These are phyloP conservation scores for Eupithecia insigniata DNA, from an alignment of 2,888 invertebrate genomes.

Conservation along the genomic window DNA sequence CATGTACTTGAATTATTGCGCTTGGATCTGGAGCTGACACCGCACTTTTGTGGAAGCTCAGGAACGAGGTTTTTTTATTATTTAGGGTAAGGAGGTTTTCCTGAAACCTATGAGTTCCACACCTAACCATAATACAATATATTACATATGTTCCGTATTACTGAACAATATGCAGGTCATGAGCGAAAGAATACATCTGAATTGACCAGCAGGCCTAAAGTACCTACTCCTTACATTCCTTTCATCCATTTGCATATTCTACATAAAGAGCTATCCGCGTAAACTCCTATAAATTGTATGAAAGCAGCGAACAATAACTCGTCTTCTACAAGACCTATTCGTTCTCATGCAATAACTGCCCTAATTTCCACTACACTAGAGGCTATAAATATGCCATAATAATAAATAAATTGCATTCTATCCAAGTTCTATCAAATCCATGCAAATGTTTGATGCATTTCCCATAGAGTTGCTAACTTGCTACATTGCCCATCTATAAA, in stretches of 20 bases:
- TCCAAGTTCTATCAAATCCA: conserved; percentile 26
- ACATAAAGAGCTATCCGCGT: background rate
- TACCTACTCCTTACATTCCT: no score
- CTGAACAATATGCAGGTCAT: no score
- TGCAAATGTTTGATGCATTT: conserved; percentile 50
- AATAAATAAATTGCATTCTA: conserved; percentile 8
- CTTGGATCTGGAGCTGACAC: no score
- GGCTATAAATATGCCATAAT: conserved; percentile 17
- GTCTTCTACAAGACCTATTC: background rate
- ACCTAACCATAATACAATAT: no score
- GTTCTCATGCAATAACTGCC: conserved; percentile 16
- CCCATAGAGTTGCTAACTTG: conserved; percentile 73
- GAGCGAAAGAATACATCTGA: no score
- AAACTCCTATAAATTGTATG: background rate
- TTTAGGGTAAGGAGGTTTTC: no score
- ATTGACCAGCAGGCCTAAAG: no score
- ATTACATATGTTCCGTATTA: no score
- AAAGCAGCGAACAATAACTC: background rate
- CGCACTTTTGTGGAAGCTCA: no score
- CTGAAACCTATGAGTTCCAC: no score
- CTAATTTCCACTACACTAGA: conserved; percentile 2
- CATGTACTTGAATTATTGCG: no score
- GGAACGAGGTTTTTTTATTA: no score
- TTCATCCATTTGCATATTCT: background rate
- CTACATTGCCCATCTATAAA: conserved; percentile 66